Evolutionary conservation across 2,888 invertebrate genomes (phyloP), one percentile per base, ranked within the genome.

Genomic region (Luperina testacea): DNA sequence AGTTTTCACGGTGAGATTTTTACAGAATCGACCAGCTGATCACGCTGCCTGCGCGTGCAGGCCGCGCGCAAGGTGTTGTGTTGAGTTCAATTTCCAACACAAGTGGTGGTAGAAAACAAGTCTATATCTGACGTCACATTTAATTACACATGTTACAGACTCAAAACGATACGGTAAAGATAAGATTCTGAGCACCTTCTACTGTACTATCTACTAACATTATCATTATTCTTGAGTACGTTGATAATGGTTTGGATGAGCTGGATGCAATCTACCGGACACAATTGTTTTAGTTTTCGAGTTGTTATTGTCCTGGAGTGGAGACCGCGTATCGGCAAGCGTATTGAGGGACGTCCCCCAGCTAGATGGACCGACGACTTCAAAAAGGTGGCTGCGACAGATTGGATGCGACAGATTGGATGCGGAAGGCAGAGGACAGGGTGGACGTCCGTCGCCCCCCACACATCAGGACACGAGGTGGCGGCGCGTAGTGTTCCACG

Each of bases 141-240:
- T 59, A 32, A 48, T 59, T 17, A 32, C 15, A 32, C 51, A 15
- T n/a, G 8, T 42, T 17, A 53, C 24, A 59, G 11, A n/a, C 51
- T 67, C 42, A 42, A 75, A 74, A 67, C 32, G 67, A 61, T 17
- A 53, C n/a, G 59, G n/a, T 53, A 53, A 82, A 80, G 79, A 80
- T 80, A 82, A 61, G 82, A 61, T 42, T 65, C 15, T 42, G n/a
- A 74, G 32, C 20, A 17, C 45, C 15, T 27, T 42, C 24, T 51
- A 65, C 51, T 72, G 38, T 42, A 27, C 27, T 51, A n/a, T 48
- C 11, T 59, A 32, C 27, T 15, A 6, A 1, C 20, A 75, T 67
- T 75, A 81, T 82, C 75, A 59, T 80, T 75, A 82, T 67, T 80
- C 75, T 80, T 75, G 75, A 80, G 79, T 75, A 75, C 15, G 24